phyloP scores from a whole-genome alignment of 2,113 vertebrate genomes.

The Entelurus aequoreus region DNA sequence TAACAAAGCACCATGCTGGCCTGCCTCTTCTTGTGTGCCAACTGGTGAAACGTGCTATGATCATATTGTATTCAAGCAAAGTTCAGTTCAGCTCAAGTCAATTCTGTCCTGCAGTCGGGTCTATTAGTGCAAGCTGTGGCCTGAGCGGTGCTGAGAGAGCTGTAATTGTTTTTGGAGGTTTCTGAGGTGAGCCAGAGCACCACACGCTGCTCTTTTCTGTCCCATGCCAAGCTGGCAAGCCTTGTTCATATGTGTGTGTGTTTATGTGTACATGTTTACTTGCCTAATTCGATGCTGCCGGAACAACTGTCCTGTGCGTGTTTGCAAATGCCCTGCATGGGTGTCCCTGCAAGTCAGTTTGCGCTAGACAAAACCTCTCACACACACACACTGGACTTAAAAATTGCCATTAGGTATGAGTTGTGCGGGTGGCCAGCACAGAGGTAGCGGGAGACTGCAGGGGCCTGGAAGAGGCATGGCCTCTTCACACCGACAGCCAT shows the following conservation, averaged over 20 bases:
- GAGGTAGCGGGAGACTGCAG: slow-evolving; percentile 60
- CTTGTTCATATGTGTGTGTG: slow-evolving; percentile 47
- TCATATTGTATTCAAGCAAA: slow-evolving; percentile 21
- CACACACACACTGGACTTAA: slow-evolving; percentile 35
- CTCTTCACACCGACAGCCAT: slow-evolving; percentile 61
- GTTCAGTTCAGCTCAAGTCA: slow-evolving; percentile 15
- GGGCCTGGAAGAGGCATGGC: slow-evolving; percentile 55
- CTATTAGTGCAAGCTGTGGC: slow-evolving; percentile 57
- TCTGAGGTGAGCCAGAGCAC: slow-evolving; percentile 66
- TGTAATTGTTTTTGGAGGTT: slow-evolving; percentile 69
- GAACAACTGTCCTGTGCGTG: slow-evolving; percentile 59
- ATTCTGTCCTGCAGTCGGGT: slow-evolving; percentile 38
- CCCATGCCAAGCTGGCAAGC: slow-evolving; percentile 67
- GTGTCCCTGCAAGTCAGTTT: slow-evolving; percentile 64
- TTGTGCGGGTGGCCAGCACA: slow-evolving; percentile 54
- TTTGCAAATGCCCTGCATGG: slow-evolving; percentile 65
- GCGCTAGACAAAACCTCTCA: slow-evolving; percentile 51
- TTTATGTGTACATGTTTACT: slow-evolving; percentile 42
- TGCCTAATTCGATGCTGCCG: slow-evolving; percentile 56
- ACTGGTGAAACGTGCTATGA: slow-evolving; percentile 23
- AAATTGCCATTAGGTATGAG: slow-evolving; percentile 54
- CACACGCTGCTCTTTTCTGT: slow-evolving; percentile 57
- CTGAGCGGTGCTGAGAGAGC: slow-evolving; percentile 59
- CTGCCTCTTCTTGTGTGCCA: slow-evolving; percentile 31
- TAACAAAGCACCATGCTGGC: slow-evolving; percentile 39